Evolutionary conservation across 1,140 invertebrate genomes (phyloP).

Genomic region (Leptoteleia sp.): DNA sequence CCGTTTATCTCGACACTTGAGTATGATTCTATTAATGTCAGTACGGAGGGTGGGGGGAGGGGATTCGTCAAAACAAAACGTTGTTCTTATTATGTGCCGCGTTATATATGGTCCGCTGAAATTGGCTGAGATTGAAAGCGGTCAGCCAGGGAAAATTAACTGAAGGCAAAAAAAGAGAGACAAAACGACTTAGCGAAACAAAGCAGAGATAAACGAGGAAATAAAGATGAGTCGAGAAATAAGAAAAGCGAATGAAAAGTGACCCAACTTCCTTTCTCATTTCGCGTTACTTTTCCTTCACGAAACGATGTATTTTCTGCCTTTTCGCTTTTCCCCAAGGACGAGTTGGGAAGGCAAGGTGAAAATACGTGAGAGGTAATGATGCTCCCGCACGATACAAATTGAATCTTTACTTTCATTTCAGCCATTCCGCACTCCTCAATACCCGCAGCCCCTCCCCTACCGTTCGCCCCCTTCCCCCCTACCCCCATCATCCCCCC

Average conservation of each 20-base stretch:
- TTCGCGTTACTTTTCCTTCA: constrained; percentile 68
- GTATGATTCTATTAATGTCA: constrained; percentile 12
- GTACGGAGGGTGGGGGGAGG: too few relatives aligned
- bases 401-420: constrained; percentile 70
- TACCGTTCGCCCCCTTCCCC: neutral
- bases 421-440: constrained; percentile 57
- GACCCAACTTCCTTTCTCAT: constrained; percentile 69
- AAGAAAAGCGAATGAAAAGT: constrained; percentile 69
- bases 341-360: constrained; percentile 66
- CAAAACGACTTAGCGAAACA: constrained; percentile 63
- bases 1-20: constrained; percentile 3
- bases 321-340: constrained; percentile 67
- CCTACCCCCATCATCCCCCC: neutral
- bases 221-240: constrained; percentile 69
- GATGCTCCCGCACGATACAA: constrained; percentile 68
- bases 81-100: constrained; percentile 28
- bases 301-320: constrained; percentile 67
- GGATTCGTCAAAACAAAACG: constrained; percentile 38
- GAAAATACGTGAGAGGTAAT: constrained; percentile 69
- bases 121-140: constrained; percentile 67
- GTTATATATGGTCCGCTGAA: constrained; percentile 50
- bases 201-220: constrained; percentile 69
- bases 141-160: constrained; percentile 64
- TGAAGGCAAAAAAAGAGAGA: constrained; percentile 58
- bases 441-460: too few relatives aligned